Conservation (phyloP, 2,888 invertebrate species). For the Pachydiplax longipennis region DNA sequence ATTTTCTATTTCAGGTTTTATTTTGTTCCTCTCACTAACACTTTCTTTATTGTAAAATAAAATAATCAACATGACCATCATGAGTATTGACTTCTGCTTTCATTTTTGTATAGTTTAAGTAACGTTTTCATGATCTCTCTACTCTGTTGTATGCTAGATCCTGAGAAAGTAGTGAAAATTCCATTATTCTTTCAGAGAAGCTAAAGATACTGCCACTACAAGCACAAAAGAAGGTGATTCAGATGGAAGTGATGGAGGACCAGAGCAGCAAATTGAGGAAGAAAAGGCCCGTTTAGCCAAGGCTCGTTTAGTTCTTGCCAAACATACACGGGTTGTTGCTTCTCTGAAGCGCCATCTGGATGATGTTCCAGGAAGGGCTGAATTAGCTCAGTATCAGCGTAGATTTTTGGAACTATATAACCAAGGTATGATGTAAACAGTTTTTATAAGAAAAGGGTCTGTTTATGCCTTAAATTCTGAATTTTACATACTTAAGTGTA, state of each 20-base stretch:
- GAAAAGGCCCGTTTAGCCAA: conserved; percentile 68
- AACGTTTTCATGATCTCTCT: too few relatives aligned
- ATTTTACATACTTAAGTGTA: too few relatives aligned
- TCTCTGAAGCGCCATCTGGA: conserved; percentile 86
- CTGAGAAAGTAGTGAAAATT: neutral
- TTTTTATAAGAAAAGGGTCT: too few relatives aligned
- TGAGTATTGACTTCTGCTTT: too few relatives aligned
- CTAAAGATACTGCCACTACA: conserved; percentile 51
- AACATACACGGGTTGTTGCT: conserved; percentile 80
- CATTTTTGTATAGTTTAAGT: too few relatives aligned
- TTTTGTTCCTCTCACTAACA: too few relatives aligned
- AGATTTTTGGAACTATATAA: conserved; percentile 95
- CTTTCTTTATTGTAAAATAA: too few relatives aligned
- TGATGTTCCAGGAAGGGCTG: conserved; percentile 91
- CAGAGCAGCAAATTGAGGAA: conserved; percentile 61
- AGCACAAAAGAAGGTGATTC: conserved; percentile 45
- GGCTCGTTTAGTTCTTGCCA: conserved; percentile 75
- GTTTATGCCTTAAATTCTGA: too few relatives aligned
- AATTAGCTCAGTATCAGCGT: conserved; percentile 93
- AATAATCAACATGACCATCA: too few relatives aligned
- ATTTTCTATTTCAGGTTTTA: too few relatives aligned
- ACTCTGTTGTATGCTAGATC: neutral
- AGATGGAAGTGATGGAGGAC: conserved; percentile 50
- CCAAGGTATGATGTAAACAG: conserved; percentile 69
- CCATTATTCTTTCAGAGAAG: conserved; percentile 50